phyloP scores from a whole-genome alignment of 2,888 invertebrate species.

The Linnaemya vulpina region DNA sequence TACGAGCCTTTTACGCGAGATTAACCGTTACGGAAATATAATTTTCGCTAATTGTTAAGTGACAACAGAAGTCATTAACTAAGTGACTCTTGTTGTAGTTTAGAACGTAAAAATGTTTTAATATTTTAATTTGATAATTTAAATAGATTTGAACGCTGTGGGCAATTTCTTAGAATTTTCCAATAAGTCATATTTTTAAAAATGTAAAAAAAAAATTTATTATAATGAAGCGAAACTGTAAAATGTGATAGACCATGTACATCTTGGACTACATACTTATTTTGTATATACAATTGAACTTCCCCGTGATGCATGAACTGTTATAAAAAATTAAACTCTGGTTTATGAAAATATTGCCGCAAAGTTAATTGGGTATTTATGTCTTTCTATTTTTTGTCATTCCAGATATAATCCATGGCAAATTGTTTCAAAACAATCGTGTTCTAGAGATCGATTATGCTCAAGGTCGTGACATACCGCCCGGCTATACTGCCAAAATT shows the following conservation, averaged over 20 bases:
- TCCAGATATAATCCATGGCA: constrained; percentile 96
- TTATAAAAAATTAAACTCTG: no score
- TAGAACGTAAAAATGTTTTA: not conserved
- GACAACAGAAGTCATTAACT: not conserved
- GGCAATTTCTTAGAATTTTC: no score
- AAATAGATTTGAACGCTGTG: no score
- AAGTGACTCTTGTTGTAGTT: not conserved
- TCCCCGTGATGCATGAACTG: no score
- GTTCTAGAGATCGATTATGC: constrained; percentile 97
- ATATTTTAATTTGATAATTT: no score
- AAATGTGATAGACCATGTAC: no score
- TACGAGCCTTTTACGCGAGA: not conserved
- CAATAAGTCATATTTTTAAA: no score
- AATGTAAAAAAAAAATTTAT: no score
- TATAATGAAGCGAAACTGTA: no score
- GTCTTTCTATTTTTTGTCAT: constrained; percentile 23
- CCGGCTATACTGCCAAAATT: constrained; percentile 92
- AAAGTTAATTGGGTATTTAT: not conserved
- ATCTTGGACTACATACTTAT: no score
- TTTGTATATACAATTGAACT: no score
- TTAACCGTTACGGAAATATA: not conserved
- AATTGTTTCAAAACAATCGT: constrained; percentile 97
- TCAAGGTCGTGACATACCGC: constrained; percentile 94
- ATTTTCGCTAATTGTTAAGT: not conserved
- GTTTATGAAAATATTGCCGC: no score